Conservation (phyloP, 2,888 invertebrate species). For the Oligia strigilis region DNA sequence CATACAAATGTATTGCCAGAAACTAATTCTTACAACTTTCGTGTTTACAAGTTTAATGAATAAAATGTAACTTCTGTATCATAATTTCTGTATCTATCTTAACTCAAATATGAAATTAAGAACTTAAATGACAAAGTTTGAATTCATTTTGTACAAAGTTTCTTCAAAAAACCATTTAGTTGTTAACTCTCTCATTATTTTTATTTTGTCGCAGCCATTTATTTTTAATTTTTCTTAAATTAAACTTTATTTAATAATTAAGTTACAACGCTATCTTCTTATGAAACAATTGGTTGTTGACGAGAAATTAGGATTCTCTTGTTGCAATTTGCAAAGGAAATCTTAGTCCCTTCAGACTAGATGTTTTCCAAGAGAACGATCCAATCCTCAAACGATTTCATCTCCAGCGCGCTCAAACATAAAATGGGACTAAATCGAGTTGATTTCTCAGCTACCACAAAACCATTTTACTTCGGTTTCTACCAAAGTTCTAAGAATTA, state of each 20-base stretch:
- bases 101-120: conserved; percentile 47
- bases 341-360: conserved; percentile 34
- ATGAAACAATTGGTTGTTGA: conserved; percentile 35
- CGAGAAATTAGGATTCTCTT: conserved; percentile 40
- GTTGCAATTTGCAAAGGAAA: conserved; percentile 42
- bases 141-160: conserved; percentile 47
- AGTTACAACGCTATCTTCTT: conserved; percentile 44
- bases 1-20: conserved; percentile 5
- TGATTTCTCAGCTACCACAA: conserved; percentile 68
- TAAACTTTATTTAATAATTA: conserved; percentile 23
- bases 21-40: conserved; percentile 1
- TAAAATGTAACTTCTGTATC: conserved; percentile 12
- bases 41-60: conserved; percentile 7
- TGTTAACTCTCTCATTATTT: conserved; percentile 17
- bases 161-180: conserved; percentile 27
- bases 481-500: conserved; percentile 60
- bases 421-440: conserved; percentile 66
- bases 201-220: conserved; percentile 5
- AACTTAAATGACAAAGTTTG: conserved; percentile 40
- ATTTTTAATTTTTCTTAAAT: conserved; percentile 17
- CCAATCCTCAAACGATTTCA: conserved; percentile 62
- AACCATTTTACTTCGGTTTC: conserved; percentile 63
- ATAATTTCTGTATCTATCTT: neutral
- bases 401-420: conserved; percentile 63
- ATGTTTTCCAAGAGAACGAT: conserved; percentile 50